Percentiles rank a stretch among this genome's conserved stretches.
phyloP scores from a whole-genome alignment of 1,140 invertebrate genomes.

The Lasioglossum albipes region DNA sequence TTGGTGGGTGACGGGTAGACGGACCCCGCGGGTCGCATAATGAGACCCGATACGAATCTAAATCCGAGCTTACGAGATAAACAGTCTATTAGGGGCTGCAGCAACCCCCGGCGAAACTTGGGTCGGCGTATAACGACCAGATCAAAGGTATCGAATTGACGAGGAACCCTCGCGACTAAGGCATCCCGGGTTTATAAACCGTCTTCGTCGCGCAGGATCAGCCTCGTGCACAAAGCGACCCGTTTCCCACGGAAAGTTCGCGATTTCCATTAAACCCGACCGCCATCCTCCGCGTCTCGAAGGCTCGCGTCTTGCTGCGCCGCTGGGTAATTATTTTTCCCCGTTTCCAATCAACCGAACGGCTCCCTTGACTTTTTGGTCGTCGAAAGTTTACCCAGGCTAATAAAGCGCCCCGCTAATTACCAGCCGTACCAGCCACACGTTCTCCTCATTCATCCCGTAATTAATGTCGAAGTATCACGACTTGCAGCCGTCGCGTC shows the following conservation, averaged over 20 bases:
- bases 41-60: constrained; percentile 66
- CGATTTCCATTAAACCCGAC: too few relatives aligned
- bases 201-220: background rate
- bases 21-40: constrained; percentile 39
- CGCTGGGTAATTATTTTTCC: too few relatives aligned
- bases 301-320: too few relatives aligned
- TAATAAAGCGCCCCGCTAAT: background rate
- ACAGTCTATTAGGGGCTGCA: constrained; percentile 73
- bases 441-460: background rate
- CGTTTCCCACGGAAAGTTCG: too few relatives aligned
- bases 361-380: background rate
- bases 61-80: constrained; percentile 74
- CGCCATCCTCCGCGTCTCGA: too few relatives aligned
- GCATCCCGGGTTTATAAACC: constrained; percentile 61
- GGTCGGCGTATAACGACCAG: constrained; percentile 64
- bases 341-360: background rate
- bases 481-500: background rate
- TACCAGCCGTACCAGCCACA: background rate
- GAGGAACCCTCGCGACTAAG: constrained; percentile 54
- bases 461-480: constrained; percentile 11
- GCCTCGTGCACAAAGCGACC: background rate
- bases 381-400: background rate
- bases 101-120: constrained; percentile 50
- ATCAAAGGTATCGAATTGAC: constrained; percentile 75
- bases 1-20: background rate